Conservation (phyloP, 2,797 vertebrate genomes). For the Microtus obscurus region DNA sequence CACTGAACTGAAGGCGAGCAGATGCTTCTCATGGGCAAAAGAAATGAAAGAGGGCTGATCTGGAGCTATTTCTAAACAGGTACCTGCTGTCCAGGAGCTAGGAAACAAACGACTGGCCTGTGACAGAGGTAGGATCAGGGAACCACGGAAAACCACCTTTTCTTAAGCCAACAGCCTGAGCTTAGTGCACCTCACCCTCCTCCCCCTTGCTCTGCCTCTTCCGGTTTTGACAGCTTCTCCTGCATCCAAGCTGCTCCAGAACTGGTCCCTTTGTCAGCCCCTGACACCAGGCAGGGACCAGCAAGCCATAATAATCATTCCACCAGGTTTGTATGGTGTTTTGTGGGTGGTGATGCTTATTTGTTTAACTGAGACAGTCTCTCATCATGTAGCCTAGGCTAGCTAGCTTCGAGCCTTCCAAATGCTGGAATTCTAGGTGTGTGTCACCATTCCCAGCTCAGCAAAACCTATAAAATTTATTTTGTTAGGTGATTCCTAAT, state of each 20-base stretch:
- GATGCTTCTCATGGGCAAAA: not conserved
- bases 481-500: not conserved
- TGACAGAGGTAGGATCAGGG: not conserved
- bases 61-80: not conserved
- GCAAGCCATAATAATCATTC: not conserved
- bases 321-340: not conserved
- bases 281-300: not conserved
- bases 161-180: not conserved
- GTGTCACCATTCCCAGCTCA: not conserved
- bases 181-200: too few species aligned
- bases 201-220: too few species aligned
- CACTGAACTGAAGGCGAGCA: not conserved
- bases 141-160: not conserved
- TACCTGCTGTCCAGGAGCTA: not conserved
- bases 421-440: not conserved
- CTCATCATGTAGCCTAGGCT: not conserved
- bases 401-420: not conserved
- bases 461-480: not conserved
- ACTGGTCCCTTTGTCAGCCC: not conserved
- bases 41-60: fast-evolving
- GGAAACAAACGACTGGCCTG: not conserved
- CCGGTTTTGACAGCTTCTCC: not conserved
- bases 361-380: not conserved
- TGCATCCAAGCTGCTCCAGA: not conserved
- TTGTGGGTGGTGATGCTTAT: not conserved